Percentiles rank a stretch among this genome's conserved stretches.
Conservation (phyloP, 1,140 invertebrate genomes). For the Drosophila ambigua region DNA sequence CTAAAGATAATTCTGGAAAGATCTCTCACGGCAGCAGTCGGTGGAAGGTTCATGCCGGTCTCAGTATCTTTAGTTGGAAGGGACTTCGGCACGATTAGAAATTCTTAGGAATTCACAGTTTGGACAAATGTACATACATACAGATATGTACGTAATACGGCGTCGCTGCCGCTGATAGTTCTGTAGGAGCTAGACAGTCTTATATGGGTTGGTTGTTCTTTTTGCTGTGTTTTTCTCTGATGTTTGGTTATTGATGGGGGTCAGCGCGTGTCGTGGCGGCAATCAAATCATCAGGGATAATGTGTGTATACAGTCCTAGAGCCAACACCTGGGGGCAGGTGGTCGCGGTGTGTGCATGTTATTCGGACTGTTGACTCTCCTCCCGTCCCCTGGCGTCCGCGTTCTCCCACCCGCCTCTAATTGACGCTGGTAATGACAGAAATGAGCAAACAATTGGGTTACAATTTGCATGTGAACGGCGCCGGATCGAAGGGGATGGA, state of each 20-base stretch:
- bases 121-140: too few relatives aligned
- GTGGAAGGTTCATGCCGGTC: too few relatives aligned
- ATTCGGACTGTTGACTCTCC: constrained; percentile 37
- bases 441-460: constrained; percentile 56
- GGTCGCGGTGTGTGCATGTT: constrained; percentile 33
- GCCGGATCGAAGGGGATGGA: constrained; percentile 5
- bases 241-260: constrained; percentile 40
- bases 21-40: not conserved
- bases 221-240: constrained; percentile 8
- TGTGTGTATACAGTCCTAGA: constrained; percentile 43
- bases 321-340: constrained; percentile 32
- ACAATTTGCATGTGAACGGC: constrained; percentile 44
- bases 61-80: not conserved
- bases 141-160: too few relatives aligned
- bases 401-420: constrained; percentile 28
- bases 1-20: constrained; percentile 44
- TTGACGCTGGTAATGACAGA: constrained; percentile 53
- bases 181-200: not conserved
- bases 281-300: constrained; percentile 59
- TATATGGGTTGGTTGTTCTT: constrained; percentile 27
- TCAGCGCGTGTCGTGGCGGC: constrained; percentile 45
- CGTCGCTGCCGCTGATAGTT: too few relatives aligned
- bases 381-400: not conserved
- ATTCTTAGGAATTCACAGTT: too few relatives aligned
- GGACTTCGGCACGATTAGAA: constrained; percentile 3